Conservation (phyloP, 2,113 vertebrate genomes). For the Poicephalus gulielmi region DNA sequence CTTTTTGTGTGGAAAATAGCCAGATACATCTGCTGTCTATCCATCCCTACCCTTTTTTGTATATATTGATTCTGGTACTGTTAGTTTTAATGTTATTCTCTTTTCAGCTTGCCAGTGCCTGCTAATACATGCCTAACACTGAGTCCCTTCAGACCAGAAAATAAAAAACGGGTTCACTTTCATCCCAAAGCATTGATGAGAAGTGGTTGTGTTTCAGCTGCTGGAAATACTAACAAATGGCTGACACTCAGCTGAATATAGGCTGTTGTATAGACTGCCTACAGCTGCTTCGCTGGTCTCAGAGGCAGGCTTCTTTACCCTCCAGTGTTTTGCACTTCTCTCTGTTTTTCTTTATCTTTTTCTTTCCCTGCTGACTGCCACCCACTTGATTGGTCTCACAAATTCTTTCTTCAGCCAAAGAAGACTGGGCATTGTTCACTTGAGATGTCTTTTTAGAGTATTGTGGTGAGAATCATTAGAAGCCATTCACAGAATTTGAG, state of each 20-base stretch:
- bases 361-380: neutral
- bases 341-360: neutral
- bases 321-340: neutral
- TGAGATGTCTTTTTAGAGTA: neutral
- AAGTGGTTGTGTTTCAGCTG: constrained; percentile 43
- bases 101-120: neutral
- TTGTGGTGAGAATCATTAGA: neutral
- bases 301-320: neutral
- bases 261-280: neutral
- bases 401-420: neutral
- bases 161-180: neutral
- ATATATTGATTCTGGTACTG: neutral
- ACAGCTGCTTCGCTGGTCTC: neutral
- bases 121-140: neutral
- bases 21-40: neutral
- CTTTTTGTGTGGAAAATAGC: neutral
- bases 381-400: neutral
- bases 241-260: constrained; percentile 16
- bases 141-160: neutral
- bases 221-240: constrained; percentile 16
- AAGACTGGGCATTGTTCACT: neutral
- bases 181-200: constrained; percentile 6
- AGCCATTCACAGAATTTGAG: neutral
- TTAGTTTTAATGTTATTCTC: neutral
- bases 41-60: neutral